These are phyloP conservation scores for Drosophila testacea DNA, from an alignment of 2,888 invertebrate genomes.

Conservation along the genomic window DNA sequence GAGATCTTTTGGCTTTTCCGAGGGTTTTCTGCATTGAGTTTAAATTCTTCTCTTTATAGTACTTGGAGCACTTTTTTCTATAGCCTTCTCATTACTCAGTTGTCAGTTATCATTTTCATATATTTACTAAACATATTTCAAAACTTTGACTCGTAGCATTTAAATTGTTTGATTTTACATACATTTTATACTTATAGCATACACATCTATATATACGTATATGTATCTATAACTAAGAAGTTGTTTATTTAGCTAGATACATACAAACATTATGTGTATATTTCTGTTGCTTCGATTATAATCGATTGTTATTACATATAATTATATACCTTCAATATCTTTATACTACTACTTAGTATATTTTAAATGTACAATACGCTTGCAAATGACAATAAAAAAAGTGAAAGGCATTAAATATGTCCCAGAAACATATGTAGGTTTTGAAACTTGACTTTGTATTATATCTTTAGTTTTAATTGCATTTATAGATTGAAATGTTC, in stretches of 20 bases:
- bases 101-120: conserved; percentile 1
- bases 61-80: conserved; percentile 47
- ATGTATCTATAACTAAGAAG: conserved; percentile 12
- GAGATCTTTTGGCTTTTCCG: not conserved
- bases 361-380: conserved; percentile 6
- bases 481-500: no score
- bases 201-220: conserved; percentile 18
- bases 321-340: conserved; percentile 1
- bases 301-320: no score
- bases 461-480: no score
- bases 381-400: not conserved
- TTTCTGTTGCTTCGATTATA: conserved; percentile 1
- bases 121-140: conserved; percentile 1
- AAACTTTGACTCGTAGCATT: conserved; percentile 9
- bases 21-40: not conserved
- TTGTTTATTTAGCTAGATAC: conserved; percentile 20
- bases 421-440: no score
- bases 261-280: conserved; percentile 16
- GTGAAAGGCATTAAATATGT: not conserved
- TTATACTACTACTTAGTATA: conserved; percentile 3
- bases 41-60: conserved; percentile 31
- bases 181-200: conserved; percentile 11
- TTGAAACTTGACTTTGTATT: no score
- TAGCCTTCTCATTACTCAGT: not conserved
- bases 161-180: conserved; percentile 29